Conservation (phyloP, 37 sponge, comb jelly and placozoan genomes). For the Ianthella basta region DNA sequence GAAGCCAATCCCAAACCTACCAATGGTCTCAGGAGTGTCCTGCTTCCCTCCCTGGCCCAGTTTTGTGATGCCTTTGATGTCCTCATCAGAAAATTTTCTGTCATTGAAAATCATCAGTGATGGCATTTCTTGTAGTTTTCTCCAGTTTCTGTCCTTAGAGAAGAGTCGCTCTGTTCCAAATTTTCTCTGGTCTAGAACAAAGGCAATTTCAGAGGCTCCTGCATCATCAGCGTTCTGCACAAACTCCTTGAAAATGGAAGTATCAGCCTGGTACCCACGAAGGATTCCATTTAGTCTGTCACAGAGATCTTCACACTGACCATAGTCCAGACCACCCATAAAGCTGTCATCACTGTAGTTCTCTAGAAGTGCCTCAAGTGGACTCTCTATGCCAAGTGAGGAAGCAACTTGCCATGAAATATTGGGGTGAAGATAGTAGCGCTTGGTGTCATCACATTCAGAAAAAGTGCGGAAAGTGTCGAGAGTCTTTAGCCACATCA, state of each 20-base stretch:
- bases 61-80: slow-evolving; percentile 71
- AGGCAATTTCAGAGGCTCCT: slow-evolving; percentile 67
- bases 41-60: slow-evolving; percentile 82
- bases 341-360: slow-evolving; percentile 42
- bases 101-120: slow-evolving; percentile 76
- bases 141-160: slow-evolving; percentile 49
- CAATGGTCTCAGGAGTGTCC: slow-evolving; percentile 61
- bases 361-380: slow-evolving; percentile 52
- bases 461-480: background rate
- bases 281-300: slow-evolving; percentile 70
- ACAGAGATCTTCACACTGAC: slow-evolving; percentile 76
- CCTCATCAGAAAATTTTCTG: slow-evolving; percentile 65
- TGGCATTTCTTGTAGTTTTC: slow-evolving; percentile 53
- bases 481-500: background rate
- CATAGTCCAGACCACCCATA: slow-evolving; percentile 69
- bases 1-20: slow-evolving; percentile 89
- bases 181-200: slow-evolving; percentile 61
- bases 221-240: slow-evolving; percentile 91
- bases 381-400: slow-evolving; percentile 33
- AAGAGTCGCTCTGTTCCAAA: slow-evolving; percentile 38
- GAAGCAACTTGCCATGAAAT: slow-evolving; percentile 38
- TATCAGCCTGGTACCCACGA: slow-evolving; percentile 63
- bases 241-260: slow-evolving; percentile 74
- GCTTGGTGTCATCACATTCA: background rate
- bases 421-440: slow-evolving; percentile 23